Percentiles rank a stretch among this genome's conserved stretches.
These are phyloP conservation scores for Anastrepha ludens DNA, from an alignment of 1,140 invertebrate species.

Conservation along the genomic window DNA sequence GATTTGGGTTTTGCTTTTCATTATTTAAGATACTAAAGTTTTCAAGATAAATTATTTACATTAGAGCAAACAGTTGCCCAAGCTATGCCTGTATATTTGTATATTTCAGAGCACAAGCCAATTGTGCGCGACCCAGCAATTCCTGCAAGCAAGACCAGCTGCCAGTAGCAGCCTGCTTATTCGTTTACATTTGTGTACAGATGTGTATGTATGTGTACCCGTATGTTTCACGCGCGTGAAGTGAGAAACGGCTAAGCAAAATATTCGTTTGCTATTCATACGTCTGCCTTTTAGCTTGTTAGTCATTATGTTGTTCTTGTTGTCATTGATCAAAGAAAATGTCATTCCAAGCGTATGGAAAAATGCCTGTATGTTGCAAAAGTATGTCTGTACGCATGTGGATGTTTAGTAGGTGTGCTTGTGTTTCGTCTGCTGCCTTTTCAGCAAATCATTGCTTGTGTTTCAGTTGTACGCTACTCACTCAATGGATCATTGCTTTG, in stretches of 20 bases:
- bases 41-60: constrained; percentile 32
- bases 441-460: neutral
- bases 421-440: neutral
- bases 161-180: neutral
- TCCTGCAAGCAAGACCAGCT: neutral
- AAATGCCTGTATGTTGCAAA: neutral
- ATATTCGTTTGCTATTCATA: neutral
- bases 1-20: neutral
- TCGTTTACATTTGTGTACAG: neutral
- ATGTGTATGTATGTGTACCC: neutral
- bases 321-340: constrained; percentile 15
- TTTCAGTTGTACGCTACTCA: neutral
- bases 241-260: neutral
- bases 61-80: neutral
- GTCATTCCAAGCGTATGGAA: neutral
- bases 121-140: neutral
- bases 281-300: neutral
- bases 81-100: neutral
- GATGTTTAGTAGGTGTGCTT: neutral
- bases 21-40: constrained; percentile 32
- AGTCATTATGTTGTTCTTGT: neutral
- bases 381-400: neutral
- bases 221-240: neutral
- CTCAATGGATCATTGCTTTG: neutral
- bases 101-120: neutral